Percentiles rank a stretch among this genome's conserved stretches.
Evolutionary conservation across 2,797 vertebrate species (phyloP).

Genomic region (Loriculus beryllinus): DNA sequence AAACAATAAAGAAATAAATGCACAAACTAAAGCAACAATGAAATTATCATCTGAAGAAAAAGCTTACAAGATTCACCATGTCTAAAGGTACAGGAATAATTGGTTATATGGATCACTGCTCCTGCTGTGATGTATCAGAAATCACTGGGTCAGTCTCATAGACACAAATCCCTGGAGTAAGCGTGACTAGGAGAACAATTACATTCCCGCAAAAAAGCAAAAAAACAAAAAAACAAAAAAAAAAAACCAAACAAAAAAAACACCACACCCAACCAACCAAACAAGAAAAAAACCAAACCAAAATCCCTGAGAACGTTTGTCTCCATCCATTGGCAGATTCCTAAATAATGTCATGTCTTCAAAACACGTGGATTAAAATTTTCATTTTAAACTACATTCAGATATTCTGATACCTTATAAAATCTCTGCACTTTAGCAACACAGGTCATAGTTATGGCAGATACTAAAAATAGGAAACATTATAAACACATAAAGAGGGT

Average conservation of each 20-base stretch:
- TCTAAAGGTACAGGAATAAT: conserved; percentile 59
- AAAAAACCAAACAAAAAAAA: not conserved
- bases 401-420: not conserved
- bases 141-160: conserved; percentile 47
- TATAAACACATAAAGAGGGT: not conserved
- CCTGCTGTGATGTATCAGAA: conserved; percentile 52
- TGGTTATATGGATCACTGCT: conserved; percentile 60
- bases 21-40: conserved; percentile 19
- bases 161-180: not conserved
- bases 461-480: not conserved
- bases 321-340: not conserved
- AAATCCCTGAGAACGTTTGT: not conserved
- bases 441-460: not conserved
- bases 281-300: not conserved
- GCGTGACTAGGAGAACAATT: conserved; percentile 25
- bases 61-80: conserved; percentile 37
- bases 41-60: conserved; percentile 58
- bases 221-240: not conserved
- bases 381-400: not conserved
- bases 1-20: conserved; percentile 55
- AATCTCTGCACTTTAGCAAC: not conserved
- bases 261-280: too few species aligned
- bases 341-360: conserved; percentile 2
- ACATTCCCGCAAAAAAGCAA: not conserved
- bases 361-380: not conserved